A percentile compares a stretch with the other conserved stretches of the same genome.
These are phyloP conservation scores for Campylomormyrus tamandua DNA, from an alignment of 2,113 vertebrate species.

Conservation along the genomic window DNA sequence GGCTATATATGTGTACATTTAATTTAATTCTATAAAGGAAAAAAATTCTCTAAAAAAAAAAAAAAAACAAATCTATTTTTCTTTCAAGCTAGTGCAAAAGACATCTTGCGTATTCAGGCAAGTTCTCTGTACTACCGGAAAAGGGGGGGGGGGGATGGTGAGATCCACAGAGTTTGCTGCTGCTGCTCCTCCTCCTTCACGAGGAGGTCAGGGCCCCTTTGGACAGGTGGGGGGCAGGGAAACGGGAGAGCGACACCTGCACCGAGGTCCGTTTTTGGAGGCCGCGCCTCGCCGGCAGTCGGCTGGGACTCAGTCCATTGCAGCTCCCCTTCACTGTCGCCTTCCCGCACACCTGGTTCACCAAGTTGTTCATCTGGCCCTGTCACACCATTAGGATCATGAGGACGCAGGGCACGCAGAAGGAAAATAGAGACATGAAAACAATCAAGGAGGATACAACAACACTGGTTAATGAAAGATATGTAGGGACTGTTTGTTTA, in stretches of 20 bases:
- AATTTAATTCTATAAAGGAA: slow-evolving; percentile 63
- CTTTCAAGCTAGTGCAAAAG: slow-evolving; percentile 90
- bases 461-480: background rate
- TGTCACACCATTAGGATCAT: slow-evolving; percentile 30
- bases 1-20: slow-evolving; percentile 50
- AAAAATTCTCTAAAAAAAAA: slow-evolving; percentile 59
- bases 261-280: slow-evolving; percentile 75
- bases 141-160: slow-evolving; percentile 56
- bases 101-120: slow-evolving; percentile 82
- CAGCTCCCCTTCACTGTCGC: slow-evolving; percentile 62
- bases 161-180: slow-evolving; percentile 32
- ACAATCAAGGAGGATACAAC: background rate
- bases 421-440: background rate
- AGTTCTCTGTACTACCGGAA: slow-evolving; percentile 79
- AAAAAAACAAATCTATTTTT: slow-evolving; percentile 81
- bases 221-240: slow-evolving; percentile 61
- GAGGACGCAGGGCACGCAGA: background rate
- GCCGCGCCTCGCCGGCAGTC: slow-evolving; percentile 75
- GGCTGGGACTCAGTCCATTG: slow-evolving; percentile 60
- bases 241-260: slow-evolving; percentile 67
- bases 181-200: slow-evolving; percentile 62
- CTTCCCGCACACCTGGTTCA: slow-evolving; percentile 79
- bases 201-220: slow-evolving; percentile 70
- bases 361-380: slow-evolving; percentile 80
- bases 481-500: background rate